Conservation (phyloP, 2,797 vertebrate species). For the Chiropotes sagulatus region DNA sequence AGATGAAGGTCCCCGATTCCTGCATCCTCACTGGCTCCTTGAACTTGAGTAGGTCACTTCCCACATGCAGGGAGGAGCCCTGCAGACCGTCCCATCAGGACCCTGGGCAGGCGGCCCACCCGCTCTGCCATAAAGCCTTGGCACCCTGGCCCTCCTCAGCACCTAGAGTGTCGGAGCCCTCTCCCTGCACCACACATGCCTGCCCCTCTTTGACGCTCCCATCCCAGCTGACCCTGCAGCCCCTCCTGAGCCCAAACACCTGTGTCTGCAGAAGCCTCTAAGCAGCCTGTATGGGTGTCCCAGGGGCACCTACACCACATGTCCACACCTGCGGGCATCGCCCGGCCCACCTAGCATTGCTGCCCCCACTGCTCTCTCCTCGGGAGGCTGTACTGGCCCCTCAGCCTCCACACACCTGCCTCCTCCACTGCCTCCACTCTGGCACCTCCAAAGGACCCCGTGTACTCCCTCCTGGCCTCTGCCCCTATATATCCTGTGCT, state of each 20-base stretch:
- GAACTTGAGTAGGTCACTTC: conserved; percentile 82
- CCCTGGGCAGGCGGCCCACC: not conserved
- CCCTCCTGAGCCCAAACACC: not conserved
- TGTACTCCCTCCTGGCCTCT: not conserved
- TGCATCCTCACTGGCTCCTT: conserved; percentile 70
- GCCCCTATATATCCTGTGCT: accelerated
- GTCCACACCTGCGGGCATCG: accelerated
- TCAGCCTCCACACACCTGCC: accelerated
- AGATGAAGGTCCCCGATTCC: conserved; percentile 77
- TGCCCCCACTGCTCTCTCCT: not conserved
- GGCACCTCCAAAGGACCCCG: accelerated
- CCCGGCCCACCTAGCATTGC: too few relatives aligned
- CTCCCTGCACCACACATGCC: not conserved
- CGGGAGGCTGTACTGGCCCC: too few relatives aligned
- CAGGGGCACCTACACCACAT: accelerated
- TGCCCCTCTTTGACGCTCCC: accelerated
- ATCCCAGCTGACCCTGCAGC: too few relatives aligned
- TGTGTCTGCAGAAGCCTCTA: not conserved
- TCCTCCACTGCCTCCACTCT: not conserved
- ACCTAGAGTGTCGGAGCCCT: too few relatives aligned
- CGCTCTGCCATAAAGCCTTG: too few relatives aligned
- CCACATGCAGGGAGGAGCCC: conserved; percentile 73
- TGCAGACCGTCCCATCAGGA: not conserved
- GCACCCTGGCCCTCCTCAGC: not conserved
- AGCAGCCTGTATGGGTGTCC: accelerated